phyloP scores from a whole-genome alignment of 2,113 vertebrate species.

The Cranoglanis bouderius region DNA sequence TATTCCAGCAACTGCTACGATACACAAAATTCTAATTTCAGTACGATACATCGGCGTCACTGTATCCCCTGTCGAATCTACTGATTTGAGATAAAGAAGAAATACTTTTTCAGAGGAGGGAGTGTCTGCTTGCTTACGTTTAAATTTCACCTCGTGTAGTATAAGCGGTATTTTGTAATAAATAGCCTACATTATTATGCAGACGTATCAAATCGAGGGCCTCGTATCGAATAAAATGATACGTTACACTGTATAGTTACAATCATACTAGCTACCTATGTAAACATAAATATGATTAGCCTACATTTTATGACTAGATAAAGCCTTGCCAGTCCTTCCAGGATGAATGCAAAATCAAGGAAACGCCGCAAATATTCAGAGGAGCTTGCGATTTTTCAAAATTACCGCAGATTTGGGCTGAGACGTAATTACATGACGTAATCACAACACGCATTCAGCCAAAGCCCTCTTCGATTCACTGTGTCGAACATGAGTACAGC shows the following conservation, averaged over 20 bases:
- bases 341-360: no score
- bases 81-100: not conserved
- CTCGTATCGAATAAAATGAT: no score
- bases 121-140: not conserved
- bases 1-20: not conserved
- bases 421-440: no score
- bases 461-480: no score
- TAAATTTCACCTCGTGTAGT: not conserved
- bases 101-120: not conserved
- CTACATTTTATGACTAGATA: not conserved
- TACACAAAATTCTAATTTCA: not conserved
- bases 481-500: no score
- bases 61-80: not conserved
- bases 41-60: not conserved
- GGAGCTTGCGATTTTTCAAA: no score
- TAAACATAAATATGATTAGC: not conserved
- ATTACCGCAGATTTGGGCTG: no score
- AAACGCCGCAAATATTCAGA: no score
- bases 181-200: not conserved
- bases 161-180: not conserved
- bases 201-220: not conserved
- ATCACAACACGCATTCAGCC: no score
- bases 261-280: not conserved
- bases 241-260: no score
- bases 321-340: not conserved